Conservation (phyloP, 1,140 invertebrate genomes). For the Laupala kohalensis region DNA sequence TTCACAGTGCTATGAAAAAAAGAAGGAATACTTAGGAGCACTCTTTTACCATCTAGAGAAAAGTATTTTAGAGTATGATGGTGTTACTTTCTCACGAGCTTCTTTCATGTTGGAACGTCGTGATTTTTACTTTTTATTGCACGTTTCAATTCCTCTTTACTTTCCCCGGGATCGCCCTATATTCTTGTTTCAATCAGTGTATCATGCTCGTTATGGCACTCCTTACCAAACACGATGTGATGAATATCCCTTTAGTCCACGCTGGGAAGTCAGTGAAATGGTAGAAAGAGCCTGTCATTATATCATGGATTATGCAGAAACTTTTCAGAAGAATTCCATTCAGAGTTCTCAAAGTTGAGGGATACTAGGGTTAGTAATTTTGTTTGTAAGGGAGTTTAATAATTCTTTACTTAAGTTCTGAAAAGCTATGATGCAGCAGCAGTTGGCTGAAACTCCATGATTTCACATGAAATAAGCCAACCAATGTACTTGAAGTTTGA, state of each 20-base stretch:
- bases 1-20: constrained; percentile 20
- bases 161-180: constrained; percentile 25
- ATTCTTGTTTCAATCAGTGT: constrained; percentile 22
- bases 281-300: constrained; percentile 7
- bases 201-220: constrained; percentile 20
- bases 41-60: constrained; percentile 20
- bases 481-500: too few relatives aligned
- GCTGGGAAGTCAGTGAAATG: constrained; percentile 8
- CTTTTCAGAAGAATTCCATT: constrained; percentile 11
- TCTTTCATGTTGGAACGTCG: constrained; percentile 22
- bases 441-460: too few relatives aligned
- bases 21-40: constrained; percentile 22
- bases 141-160: constrained; percentile 19
- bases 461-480: too few relatives aligned
- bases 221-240: constrained; percentile 16
- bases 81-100: constrained; percentile 20
- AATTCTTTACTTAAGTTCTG: too few relatives aligned
- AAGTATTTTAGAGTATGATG: constrained; percentile 26
- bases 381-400: too few relatives aligned
- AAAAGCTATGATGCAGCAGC: too few relatives aligned
- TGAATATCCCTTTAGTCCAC: constrained; percentile 18
- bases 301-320: constrained; percentile 6
- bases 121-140: constrained; percentile 23
- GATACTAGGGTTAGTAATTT: too few relatives aligned
- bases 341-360: constrained; percentile 1